Evolutionary conservation across 1,140 invertebrate genomes (phyloP), one percentile per base, ranked within the genome.

Genomic region (Drosophila yakuba): DNA sequence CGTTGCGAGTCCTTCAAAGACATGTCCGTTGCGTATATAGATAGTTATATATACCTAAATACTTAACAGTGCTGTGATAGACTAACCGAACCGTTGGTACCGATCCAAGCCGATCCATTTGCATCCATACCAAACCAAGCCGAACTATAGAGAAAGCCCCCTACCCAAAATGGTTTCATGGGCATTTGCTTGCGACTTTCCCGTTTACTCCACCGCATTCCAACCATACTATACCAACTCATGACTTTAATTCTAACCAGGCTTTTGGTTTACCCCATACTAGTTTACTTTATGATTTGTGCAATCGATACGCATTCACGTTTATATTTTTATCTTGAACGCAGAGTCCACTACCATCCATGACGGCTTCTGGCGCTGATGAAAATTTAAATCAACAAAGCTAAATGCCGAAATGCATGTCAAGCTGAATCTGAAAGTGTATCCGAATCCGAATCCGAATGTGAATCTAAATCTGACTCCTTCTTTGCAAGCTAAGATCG

Each of bases 321-420:
- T 66, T 60, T 81, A 76, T 81, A 88, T 90, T 75, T 86, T 80
- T 91, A 81, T 91, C 83, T 85, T 88, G 78, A 91, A 91, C 82
- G 80, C 91, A 92, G 91, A 92, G 91, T 90, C 91, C 91, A 80
- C 85, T 80, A 91, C 91, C 91, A 91, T 92, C 91, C 77, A 92
- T 92, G 91, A 92, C 91, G 88, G 90, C 91, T 80, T 91, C 91
- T 84, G 91, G 91, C 88, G 91, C 91, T 89, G 91, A 92, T 92
- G 91, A 92, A 90, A 92, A 92, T 91, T 90, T 92, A 78, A 92
- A 92, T 91, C 90, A 92, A 85, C 91, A 92, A 79, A 90, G 86
- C 80, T 92, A 92, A 92, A 91, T 80, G 71, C 80, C 69, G 66
- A 92, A 92, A 71, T 80, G 78, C 82, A 89, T 84, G 76, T 80